Evolutionary conservation across 2,113 vertebrate genomes (phyloP).

Genomic region (Diglossa brunneiventris): DNA sequence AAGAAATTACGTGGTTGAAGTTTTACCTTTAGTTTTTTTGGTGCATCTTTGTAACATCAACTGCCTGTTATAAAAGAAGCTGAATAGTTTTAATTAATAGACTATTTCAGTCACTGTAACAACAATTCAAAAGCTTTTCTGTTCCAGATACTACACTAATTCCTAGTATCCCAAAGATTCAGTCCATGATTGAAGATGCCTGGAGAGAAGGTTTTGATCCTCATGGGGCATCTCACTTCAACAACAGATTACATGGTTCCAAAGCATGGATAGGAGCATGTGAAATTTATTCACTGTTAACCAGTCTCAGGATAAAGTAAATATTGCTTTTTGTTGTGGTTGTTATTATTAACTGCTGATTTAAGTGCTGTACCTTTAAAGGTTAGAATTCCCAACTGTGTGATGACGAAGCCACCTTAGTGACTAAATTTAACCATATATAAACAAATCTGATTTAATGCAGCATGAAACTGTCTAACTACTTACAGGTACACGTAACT

Average conservation of each 20-base stretch:
- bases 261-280: constrained; percentile 95
- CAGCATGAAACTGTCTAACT: not conserved
- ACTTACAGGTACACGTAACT: not conserved
- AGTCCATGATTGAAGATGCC: constrained; percentile 88
- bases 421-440: not conserved
- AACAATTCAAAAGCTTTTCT: not conserved
- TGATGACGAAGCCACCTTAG: not conserved
- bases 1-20: not conserved
- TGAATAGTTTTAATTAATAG: not conserved
- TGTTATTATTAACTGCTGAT: not conserved
- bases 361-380: not conserved
- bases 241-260: constrained; percentile 81
- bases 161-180: constrained; percentile 89
- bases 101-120: not conserved
- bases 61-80: not conserved
- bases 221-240: constrained; percentile 90
- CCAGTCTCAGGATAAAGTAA: constrained; percentile 85
- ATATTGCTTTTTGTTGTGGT: constrained; percentile 9
- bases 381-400: not conserved
- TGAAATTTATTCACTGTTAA: constrained; percentile 90
- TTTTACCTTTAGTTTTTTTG: not conserved
- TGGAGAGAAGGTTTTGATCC: constrained; percentile 93
- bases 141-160: constrained; percentile 73
- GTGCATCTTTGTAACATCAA: not conserved
- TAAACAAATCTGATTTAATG: not conserved